Percentiles rank a stretch among this genome's conserved stretches.
phyloP scores from a whole-genome alignment of 2,797 vertebrate genomes.

The Scleropages formosus region DNA sequence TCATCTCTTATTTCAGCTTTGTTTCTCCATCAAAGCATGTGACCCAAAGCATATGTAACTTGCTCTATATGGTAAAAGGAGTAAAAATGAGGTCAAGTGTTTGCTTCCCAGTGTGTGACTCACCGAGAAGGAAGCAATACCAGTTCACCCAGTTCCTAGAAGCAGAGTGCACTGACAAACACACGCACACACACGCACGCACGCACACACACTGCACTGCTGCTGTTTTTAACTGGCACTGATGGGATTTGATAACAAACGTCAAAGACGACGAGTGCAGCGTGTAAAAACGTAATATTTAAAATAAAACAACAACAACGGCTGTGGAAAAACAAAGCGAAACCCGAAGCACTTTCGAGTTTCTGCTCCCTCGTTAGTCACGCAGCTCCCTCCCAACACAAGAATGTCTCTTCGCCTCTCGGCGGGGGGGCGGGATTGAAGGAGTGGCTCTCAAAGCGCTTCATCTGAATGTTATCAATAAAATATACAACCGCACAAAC shows the following conservation, averaged over 20 bases:
- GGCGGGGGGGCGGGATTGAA: too few species aligned
- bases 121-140: constrained; percentile 1
- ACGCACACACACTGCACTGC: background rate
- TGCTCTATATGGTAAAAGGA: background rate
- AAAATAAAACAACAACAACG: background rate
- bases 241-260: background rate
- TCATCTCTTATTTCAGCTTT: too few species aligned
- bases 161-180: background rate
- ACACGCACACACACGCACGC: background rate
- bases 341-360: background rate
- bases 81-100: background rate
- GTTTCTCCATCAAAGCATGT: too few species aligned
- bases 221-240: background rate
- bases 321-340: background rate
- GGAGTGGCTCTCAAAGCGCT: too few species aligned
- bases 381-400: constrained; percentile 9
- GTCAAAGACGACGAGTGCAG: background rate
- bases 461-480: too few species aligned
- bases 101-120: constrained; percentile 3
- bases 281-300: too few species aligned
- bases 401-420: too few species aligned
- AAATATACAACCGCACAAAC: too few species aligned
- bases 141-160: constrained; percentile 9
- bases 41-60: too few species aligned
- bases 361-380: background rate